Conservation (phyloP, 2,113 vertebrate genomes). For the Austrofundulus limnaeus region DNA sequence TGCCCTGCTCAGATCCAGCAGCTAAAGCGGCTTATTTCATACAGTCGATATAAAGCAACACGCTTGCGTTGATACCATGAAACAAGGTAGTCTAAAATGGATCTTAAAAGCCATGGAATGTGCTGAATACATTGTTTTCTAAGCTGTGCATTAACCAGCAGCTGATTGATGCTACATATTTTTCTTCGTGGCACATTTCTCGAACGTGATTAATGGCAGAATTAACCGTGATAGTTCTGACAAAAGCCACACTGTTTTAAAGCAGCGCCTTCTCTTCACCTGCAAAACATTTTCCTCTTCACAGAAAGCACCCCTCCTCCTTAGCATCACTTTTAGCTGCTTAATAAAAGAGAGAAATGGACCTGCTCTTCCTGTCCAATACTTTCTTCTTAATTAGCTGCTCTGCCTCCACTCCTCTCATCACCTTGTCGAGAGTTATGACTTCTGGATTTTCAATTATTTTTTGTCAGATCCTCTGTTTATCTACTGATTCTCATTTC, state of each 20-base stretch:
- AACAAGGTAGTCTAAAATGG: slow-evolving; percentile 6
- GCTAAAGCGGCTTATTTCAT: not conserved
- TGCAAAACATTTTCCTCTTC: not conserved
- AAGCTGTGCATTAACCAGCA: not conserved
- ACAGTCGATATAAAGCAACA: slow-evolving; percentile 1
- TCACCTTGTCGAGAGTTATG: not conserved
- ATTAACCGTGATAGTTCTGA: slow-evolving; percentile 10
- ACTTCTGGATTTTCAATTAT: not conserved
- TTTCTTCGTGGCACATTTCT: slow-evolving; percentile 4
- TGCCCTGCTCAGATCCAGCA: not conserved
- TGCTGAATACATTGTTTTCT: not conserved
- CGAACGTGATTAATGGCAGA: slow-evolving; percentile 8
- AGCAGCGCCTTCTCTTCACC: not conserved
- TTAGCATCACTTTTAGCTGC: not conserved
- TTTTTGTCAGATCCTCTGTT: not conserved
- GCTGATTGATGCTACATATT: slow-evolving; percentile 6
- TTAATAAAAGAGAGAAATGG: not conserved
- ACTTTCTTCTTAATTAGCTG: not conserved
- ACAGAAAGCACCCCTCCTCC: not conserved
- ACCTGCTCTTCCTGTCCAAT: not conserved
- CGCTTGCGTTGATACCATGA: not conserved
- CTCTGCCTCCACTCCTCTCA: not conserved
- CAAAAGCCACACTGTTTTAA: not conserved
- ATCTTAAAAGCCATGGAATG: not conserved
- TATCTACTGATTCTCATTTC: not conserved